phyloP scores from a whole-genome alignment of 2,113 vertebrate species.

The Sceloporus undulatus region DNA sequence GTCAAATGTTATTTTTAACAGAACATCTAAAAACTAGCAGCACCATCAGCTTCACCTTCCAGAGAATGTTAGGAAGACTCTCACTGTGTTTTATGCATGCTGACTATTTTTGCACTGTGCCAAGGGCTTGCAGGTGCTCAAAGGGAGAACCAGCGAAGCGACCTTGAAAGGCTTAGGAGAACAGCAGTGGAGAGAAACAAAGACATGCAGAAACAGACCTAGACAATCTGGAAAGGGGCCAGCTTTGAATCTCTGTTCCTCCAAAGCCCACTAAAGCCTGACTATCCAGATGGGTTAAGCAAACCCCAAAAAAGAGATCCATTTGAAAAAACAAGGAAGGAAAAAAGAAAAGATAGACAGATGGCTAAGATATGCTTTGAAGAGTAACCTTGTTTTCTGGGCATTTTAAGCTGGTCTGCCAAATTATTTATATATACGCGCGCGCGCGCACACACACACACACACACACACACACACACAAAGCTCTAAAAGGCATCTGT shows the following conservation, averaged over 20 bases:
- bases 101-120: background rate
- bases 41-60: background rate
- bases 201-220: background rate
- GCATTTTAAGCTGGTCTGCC: background rate
- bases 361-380: background rate
- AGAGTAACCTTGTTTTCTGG: background rate
- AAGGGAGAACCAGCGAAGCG: background rate
- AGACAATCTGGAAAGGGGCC: background rate
- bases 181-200: accelerated
- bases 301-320: constrained; percentile 4
- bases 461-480: background rate
- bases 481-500: constrained; percentile 9
- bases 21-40: background rate
- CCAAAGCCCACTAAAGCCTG: background rate
- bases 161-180: background rate
- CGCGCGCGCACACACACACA: no score
- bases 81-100: background rate
- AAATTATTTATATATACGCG: background rate
- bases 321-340: background rate
- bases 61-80: constrained; percentile 5
- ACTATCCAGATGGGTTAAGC: constrained; percentile 5
- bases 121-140: constrained; percentile 18
- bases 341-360: background rate
- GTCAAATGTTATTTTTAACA: constrained; percentile 11
- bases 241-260: background rate